Conservation (phyloP, 2,888 invertebrate species). For the Brachypalpus laphriformis region DNA sequence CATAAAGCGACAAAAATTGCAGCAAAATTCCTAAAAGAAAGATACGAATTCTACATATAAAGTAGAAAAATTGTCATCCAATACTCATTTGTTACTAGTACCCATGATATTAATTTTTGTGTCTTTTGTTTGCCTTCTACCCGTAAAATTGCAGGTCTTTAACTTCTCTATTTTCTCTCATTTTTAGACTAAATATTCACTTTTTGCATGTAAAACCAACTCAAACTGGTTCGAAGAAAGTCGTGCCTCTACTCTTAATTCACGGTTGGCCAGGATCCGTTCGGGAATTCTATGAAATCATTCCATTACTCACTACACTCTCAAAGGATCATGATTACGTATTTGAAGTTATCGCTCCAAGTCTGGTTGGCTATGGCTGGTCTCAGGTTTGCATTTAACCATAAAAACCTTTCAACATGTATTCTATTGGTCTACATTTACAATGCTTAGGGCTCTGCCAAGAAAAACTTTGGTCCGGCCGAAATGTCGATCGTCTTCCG, state of each 20-base stretch:
- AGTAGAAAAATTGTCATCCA: too few species aligned
- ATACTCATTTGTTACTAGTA: too few species aligned
- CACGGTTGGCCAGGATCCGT: slow-evolving; percentile 95
- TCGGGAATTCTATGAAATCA: slow-evolving; percentile 91
- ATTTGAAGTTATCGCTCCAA: slow-evolving; percentile 88
- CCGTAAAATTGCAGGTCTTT: not conserved
- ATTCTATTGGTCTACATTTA: too few species aligned
- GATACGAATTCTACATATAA: too few species aligned
- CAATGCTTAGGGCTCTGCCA: slow-evolving; percentile 78
- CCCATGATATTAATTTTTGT: too few species aligned
- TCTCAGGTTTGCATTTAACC: slow-evolving; percentile 84
- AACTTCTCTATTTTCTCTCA: not conserved
- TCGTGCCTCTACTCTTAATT: slow-evolving; percentile 88
- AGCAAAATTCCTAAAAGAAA: too few species aligned
- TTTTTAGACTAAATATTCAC: slow-evolving; percentile 85
- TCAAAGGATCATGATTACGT: slow-evolving; percentile 84
- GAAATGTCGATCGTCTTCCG: slow-evolving; percentile 85
- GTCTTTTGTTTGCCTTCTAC: too few species aligned
- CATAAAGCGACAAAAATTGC: too few species aligned
- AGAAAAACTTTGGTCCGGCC: slow-evolving; percentile 81
- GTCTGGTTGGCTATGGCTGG: slow-evolving; percentile 88
- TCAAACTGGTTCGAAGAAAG: slow-evolving; percentile 83
- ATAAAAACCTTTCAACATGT: not conserved
- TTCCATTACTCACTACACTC: slow-evolving; percentile 86
- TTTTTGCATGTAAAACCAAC: slow-evolving; percentile 86